These are phyloP conservation scores for Melanchra persicariae DNA, from an alignment of 2,888 invertebrate species.

Conservation along the genomic window DNA sequence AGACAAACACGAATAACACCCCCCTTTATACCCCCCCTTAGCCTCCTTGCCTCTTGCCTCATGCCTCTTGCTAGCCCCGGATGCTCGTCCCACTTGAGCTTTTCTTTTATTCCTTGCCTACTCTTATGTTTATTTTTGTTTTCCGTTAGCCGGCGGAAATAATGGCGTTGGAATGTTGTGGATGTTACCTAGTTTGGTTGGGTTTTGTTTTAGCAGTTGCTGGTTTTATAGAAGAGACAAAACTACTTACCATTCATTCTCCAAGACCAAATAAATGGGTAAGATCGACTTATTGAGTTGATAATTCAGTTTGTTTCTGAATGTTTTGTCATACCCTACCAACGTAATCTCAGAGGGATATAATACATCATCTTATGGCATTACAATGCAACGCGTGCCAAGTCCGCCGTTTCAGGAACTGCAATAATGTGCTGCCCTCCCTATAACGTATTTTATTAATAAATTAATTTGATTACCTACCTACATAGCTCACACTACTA, in stretches of 20 bases:
- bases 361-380: neutral
- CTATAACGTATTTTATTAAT: neutral
- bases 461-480: neutral
- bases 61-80: slow-evolving; percentile 77
- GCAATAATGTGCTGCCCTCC: neutral
- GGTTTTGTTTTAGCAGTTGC: slow-evolving; percentile 6
- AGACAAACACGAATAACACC: slow-evolving; percentile 68
- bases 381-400: neutral
- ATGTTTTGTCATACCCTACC: neutral
- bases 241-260: no score
- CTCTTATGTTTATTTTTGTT: slow-evolving; percentile 90
- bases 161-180: slow-evolving; percentile 80
- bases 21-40: slow-evolving; percentile 62
- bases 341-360: neutral
- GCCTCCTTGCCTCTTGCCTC: slow-evolving; percentile 55
- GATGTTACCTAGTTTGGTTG: slow-evolving; percentile 62
- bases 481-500: neutral
- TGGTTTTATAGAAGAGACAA: neutral
- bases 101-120: slow-evolving; percentile 89
- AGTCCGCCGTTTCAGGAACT: neutral
- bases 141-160: slow-evolving; percentile 88
- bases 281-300: neutral
- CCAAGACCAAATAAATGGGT: no score
- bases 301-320: neutral
- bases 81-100: slow-evolving; percentile 88